A percentile compares a stretch with the other conserved stretches of the same genome.
Conservation (phyloP, 2,797 vertebrate species). For the Pteropus rufus region DNA sequence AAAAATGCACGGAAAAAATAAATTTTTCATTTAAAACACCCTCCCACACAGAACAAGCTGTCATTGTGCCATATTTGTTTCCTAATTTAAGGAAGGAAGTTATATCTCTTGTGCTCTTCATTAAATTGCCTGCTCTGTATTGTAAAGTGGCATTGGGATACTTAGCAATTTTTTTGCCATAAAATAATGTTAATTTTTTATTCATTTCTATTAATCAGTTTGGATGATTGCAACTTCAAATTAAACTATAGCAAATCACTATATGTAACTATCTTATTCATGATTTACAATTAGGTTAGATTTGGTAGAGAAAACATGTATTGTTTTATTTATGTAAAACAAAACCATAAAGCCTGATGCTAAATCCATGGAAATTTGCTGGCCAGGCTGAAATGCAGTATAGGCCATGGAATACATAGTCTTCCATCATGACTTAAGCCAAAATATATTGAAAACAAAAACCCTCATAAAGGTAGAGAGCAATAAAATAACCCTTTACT, state of each 20-base stretch:
- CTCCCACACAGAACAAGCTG: constrained; percentile 72
- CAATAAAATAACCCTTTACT: not conserved
- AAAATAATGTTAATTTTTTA: constrained; percentile 34
- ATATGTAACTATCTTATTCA: constrained; percentile 2
- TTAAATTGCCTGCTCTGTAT: constrained; percentile 49
- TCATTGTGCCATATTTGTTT: constrained; percentile 72
- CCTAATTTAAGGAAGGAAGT: constrained; percentile 61
- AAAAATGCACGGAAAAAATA: constrained; percentile 58
- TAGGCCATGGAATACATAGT: not conserved
- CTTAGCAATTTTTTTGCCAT: constrained; percentile 6
- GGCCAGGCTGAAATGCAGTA: not conserved
- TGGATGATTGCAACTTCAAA: not conserved
- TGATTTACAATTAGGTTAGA: constrained; percentile 39
- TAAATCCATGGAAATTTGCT: constrained; percentile 48
- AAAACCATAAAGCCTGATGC: constrained; percentile 8
- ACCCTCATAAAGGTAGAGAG: not conserved
- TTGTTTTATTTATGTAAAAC: constrained; percentile 31
- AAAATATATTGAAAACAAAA: constrained; percentile 36
- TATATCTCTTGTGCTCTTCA: constrained; percentile 43
- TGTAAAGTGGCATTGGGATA: constrained; percentile 25
- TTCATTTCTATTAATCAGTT: constrained; percentile 28
- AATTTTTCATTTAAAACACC: constrained; percentile 72
- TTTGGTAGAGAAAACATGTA: not conserved
- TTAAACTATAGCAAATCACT: constrained; percentile 25
- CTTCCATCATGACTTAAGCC: constrained; percentile 10